Percentiles rank a stretch among this genome's conserved stretches.
Conservation (phyloP, 2,113 vertebrate genomes). For the Rhinichthys klamathensis region DNA sequence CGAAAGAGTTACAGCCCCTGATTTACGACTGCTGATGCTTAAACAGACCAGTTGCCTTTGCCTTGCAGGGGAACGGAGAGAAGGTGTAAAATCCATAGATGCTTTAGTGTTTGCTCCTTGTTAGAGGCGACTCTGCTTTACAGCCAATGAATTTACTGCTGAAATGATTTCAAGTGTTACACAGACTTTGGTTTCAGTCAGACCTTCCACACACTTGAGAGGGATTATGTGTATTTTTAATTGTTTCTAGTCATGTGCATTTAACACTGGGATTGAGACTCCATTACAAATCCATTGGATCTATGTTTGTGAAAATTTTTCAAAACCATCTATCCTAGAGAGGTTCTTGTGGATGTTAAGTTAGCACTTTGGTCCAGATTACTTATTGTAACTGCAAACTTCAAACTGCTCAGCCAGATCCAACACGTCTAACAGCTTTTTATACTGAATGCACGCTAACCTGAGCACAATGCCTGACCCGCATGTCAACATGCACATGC, state of each 20-base stretch:
- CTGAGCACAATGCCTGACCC: conserved; percentile 17
- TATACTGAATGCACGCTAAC: conserved; percentile 58
- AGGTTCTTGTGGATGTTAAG: not conserved
- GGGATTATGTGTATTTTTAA: not conserved
- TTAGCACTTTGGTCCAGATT: not conserved
- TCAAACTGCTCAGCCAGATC: not conserved
- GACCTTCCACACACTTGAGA: conserved; percentile 16
- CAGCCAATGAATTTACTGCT: conserved; percentile 30
- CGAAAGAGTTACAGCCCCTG: not conserved
- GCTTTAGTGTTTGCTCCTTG: conserved; percentile 44
- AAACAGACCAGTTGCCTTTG: not conserved
- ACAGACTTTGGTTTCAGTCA: conserved; percentile 10
- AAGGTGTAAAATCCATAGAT: conserved; percentile 47
- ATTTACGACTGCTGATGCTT: not conserved
- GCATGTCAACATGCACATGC: conserved; percentile 54
- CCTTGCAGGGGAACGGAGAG: not conserved
- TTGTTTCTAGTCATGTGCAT: conserved; percentile 4
- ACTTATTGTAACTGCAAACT: not conserved
- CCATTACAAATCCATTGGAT: conserved; percentile 10
- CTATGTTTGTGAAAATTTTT: conserved; percentile 14
- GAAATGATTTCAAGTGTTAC: conserved; percentile 22
- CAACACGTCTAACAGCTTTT: too few relatives aligned
- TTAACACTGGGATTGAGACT: not conserved
- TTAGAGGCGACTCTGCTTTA: conserved; percentile 18
- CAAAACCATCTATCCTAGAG: not conserved